Evolutionary conservation across 2,888 invertebrate genomes (phyloP).

Genomic region (Dugesia japonica): DNA sequence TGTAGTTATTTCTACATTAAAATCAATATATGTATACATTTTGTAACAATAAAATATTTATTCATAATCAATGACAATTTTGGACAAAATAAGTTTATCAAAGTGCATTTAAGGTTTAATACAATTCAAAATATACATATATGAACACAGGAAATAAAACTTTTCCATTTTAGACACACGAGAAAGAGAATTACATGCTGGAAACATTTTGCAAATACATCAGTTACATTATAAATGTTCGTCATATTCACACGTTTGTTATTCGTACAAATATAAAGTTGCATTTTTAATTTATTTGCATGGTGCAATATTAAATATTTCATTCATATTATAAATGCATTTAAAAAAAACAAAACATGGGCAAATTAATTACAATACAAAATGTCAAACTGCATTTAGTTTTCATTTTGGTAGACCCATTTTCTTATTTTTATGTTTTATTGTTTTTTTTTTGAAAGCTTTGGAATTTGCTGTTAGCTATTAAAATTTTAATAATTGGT

Average conservation of each 20-base stretch:
- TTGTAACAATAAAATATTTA: no score
- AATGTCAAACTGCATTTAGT: no score
- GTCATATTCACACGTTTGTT: not conserved
- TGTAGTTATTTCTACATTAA: no score
- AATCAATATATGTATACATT: no score
- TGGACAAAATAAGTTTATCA: not conserved
- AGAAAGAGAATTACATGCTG: not conserved
- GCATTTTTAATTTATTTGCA: conserved; percentile 12
- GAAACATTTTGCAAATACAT: not conserved
- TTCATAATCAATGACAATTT: not conserved
- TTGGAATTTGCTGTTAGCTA: no score
- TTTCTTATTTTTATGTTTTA: no score
- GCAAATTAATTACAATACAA: no score
- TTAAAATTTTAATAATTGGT: no score
- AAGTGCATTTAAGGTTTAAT: not conserved
- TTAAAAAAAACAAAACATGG: no score
- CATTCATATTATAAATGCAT: no score
- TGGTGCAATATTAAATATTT: not conserved
- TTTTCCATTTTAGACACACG: not conserved
- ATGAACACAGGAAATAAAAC: conserved; percentile 10
- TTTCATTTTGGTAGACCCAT: no score
- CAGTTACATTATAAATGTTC: conserved; percentile 16
- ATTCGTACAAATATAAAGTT: conserved; percentile 9
- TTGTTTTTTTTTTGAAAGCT: no score
- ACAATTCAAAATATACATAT: not conserved